Percentiles rank a stretch among this genome's conserved stretches.
Conservation (phyloP, 2,797 vertebrate species). For the Crossoptilon crossoptilon region DNA sequence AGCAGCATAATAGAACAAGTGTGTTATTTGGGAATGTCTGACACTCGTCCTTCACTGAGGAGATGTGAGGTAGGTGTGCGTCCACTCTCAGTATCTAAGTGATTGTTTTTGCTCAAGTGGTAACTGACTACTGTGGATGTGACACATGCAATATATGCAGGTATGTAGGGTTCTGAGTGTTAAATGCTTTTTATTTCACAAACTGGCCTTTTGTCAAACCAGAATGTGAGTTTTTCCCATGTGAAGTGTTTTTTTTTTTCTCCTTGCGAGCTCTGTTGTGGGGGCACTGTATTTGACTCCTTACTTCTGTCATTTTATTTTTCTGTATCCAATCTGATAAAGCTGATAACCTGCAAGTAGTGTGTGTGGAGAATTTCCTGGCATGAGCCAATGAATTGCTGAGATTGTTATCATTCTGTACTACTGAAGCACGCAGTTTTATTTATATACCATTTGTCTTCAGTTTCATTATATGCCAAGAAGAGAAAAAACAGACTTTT, state of each 20-base stretch:
- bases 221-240: neutral
- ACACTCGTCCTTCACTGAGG: fast-evolving
- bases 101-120: fast-evolving
- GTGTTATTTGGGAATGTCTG: neutral
- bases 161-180: neutral
- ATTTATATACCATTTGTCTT: slow-evolving; percentile 27
- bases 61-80: neutral
- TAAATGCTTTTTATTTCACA: fast-evolving
- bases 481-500: slow-evolving; percentile 33
- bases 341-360: slow-evolving; percentile 15
- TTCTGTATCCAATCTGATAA: slow-evolving; percentile 5
- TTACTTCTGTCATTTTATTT: neutral
- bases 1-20: neutral
- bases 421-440: neutral
- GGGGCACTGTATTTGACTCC: neutral
- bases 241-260: neutral
- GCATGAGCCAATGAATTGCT: neutral
- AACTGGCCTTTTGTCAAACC: neutral
- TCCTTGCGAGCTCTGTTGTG: neutral
- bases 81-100: neutral
- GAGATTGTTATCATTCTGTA: slow-evolving; percentile 56
- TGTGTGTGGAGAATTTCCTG: neutral
- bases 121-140: neutral
- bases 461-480: slow-evolving; percentile 37
- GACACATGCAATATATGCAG: fast-evolving